A percentile compares a stretch with the other conserved stretches of the same genome.
Evolutionary conservation across 2,113 vertebrate genomes (phyloP).

Genomic region (Theristicus caerulescens): DNA sequence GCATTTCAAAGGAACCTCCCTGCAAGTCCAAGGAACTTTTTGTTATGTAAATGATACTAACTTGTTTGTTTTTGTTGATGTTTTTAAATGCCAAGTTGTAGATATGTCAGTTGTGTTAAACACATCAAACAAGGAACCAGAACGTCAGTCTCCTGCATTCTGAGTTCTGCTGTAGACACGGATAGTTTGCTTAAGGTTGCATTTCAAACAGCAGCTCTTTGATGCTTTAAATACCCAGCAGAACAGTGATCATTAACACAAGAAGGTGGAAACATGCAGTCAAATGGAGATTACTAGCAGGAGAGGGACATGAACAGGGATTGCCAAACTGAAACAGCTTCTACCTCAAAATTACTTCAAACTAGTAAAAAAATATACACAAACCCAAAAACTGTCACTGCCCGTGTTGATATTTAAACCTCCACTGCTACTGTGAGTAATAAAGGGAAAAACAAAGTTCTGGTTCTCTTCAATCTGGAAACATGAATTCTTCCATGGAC

Average conservation of each 20-base stretch:
- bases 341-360: neutral
- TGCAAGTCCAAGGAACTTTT: slow-evolving; percentile 45
- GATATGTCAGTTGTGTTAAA: slow-evolving; percentile 47
- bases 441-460: neutral
- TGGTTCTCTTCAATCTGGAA: neutral
- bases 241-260: neutral
- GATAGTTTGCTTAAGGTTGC: slow-evolving; percentile 3
- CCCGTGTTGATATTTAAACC: fast-evolving
- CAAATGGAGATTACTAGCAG: neutral
- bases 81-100: slow-evolving; percentile 38
- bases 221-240: neutral
- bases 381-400: fast-evolving
- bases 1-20: slow-evolving; percentile 67
- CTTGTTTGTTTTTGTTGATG: slow-evolving; percentile 33
- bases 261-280: neutral
- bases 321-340: neutral
- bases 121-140: slow-evolving; percentile 40
- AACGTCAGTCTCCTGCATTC: neutral
- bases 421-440: neutral
- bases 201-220: slow-evolving; percentile 34
- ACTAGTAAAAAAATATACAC: neutral
- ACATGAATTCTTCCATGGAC: neutral
- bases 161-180: neutral
- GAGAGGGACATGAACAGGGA: neutral
- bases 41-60: slow-evolving; percentile 62